These are phyloP conservation scores for Zophobas atratus DNA, from an alignment of 1,140 invertebrate species.

Conservation along the genomic window DNA sequence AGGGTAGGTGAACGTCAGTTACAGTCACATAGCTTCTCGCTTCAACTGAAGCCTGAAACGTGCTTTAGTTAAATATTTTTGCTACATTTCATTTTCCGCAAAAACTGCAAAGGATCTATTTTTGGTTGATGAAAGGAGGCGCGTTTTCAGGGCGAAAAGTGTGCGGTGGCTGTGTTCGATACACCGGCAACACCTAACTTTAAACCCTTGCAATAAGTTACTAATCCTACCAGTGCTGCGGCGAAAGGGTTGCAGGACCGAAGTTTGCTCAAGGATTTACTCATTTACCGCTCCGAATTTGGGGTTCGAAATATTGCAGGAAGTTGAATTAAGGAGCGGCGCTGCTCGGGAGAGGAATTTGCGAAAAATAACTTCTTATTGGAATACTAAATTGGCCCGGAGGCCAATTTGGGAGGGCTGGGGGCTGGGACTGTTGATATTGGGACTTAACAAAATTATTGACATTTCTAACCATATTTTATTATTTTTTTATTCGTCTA, in stretches of 20 bases:
- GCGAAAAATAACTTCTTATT: conserved; percentile 29
- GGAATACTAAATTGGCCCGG: conserved; percentile 20
- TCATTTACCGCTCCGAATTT: conserved; percentile 47
- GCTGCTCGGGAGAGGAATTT: conserved; percentile 9
- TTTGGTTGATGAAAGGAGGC: background rate
- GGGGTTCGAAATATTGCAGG: conserved; percentile 36
- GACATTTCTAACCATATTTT: background rate
- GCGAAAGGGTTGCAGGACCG: conserved; percentile 52
- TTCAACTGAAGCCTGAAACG: conserved; percentile 61
- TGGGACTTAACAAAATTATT: background rate
- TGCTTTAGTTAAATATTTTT: conserved; percentile 59
- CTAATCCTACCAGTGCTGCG: conserved; percentile 56
- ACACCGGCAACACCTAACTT: conserved; percentile 36
- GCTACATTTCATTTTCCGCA: conserved; percentile 39
- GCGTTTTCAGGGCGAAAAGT: background rate
- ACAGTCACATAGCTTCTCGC: conserved; percentile 64
- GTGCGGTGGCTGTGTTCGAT: background rate
- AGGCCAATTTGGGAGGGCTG: no score
- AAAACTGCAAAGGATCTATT: conserved; percentile 7
- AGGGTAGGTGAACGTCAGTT: conserved; percentile 60
- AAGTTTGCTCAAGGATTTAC: conserved; percentile 47
- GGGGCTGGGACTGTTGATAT: no score
- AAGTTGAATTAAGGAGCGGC: conserved; percentile 37
- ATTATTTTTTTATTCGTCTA: background rate
- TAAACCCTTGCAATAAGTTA: conserved; percentile 56